Evolutionary conservation across 2,888 invertebrate genomes (phyloP), one percentile per base, ranked within the genome.

Genomic region (Cremastobaeus sp.): DNA sequence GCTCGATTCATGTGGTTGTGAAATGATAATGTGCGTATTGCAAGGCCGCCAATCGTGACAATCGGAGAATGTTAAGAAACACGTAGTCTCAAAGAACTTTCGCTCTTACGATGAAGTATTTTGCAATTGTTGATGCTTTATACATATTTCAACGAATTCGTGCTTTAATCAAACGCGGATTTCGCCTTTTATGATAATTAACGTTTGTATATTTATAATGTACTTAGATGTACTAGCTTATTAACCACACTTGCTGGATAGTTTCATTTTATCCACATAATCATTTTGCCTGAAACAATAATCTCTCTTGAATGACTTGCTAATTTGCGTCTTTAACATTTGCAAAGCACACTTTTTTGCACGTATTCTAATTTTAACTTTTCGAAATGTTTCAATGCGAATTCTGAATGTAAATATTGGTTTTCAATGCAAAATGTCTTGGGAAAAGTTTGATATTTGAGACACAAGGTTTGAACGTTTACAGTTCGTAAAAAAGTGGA

Each of bases 1-100:
- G 66, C 74, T 70, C 74, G 74, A 75, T 71, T 70, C 74, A 71
- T 70, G 74, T 66, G 66, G 70, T 75, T 75, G 74, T 75, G 74
- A 75, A 75, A 75, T 70, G 74, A 75, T 75, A 75, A 75, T 75
- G 74, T 75, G 74, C 74, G 74, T 75, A 70, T 66, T 75, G 74
- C 74, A 75, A 75, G 74, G 74, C 70, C 74, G 70, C 59, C 70
- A 70, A 70, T 74, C 74, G 74, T 74, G 74, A 74, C 70, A 74
- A 74, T 74, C 74, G 74, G 74, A 65, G 74, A 74, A 70, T 70
- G 75, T 75, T 71, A 75, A 75, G 75, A 71, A 75, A 75, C 68
- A 68, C 71, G 66, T 62, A 59, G 71, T 59, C 71, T 64, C 57
- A 62, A 72, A 70, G 74, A 75, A 70, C 70, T 75, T 75, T 75